Base-by-base conservation (phyloP, 1,140 invertebrate genomes). In the Scaptomyza montana region DNA sequence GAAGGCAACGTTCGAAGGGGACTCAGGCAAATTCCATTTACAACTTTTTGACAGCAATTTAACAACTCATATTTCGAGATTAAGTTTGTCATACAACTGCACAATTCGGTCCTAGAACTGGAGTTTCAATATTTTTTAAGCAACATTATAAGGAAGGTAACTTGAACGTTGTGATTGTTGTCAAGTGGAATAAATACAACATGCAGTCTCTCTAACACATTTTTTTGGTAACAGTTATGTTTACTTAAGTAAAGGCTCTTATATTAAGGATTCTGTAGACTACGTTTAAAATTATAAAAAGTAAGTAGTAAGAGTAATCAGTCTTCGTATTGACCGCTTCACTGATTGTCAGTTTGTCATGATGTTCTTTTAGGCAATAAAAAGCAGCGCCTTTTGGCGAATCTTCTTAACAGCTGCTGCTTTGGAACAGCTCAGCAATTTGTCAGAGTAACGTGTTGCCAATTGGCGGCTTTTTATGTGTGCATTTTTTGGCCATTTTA, bases 371-470 rank as follows among this genome's bases (percentile, higher is more conserved):
- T 30, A 7, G 53, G 63, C 69, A 28, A 66, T 72, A 72, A 72
- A 72, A 12, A 41, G 13, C 4, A 57, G 3, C 41, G 54, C 57
- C 54, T 25, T 28, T 12, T 60, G 65, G 21, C 46, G 6, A 6
- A 39, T 55, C 53, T 50, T 73, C 33, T 8, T 68, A 50, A 60
- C 63, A 50, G 51, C 46, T 54, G 10, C 12, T 8, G n/a, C 3
- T 16, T 61, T 13, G 51, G 19, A 50, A 28, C 56, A 62, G 77
- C 56, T 82, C 75, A 61, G 82, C 78, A 89, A 89, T 87, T 87
- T 87, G 82, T 87, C 84, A 89, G 61, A 67, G 78, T 89, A 86
- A 87, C 76, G 82, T 77, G 75, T 87, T 65, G 78, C 68, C 84
- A 87, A 89, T 89, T 79, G 78, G 78, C 66, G 74, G 70, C 72